Percentiles rank a stretch among this genome's conserved stretches.
These are phyloP conservation scores for Aegithalos caudatus DNA, from an alignment of 2,113 vertebrate genomes.

Conservation along the genomic window DNA sequence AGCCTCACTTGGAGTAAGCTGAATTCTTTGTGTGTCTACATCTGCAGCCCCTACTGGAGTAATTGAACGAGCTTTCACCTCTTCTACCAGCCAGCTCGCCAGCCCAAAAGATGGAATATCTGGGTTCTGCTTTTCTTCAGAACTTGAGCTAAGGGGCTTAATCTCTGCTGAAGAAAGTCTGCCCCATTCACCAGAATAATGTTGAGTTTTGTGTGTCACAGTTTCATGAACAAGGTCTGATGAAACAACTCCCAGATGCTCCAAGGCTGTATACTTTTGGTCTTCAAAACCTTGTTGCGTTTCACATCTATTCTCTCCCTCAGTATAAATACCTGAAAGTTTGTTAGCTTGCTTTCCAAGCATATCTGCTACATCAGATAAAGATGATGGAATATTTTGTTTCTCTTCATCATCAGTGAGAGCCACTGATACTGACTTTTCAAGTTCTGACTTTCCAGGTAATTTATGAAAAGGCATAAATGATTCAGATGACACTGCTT, in stretches of 20 bases:
- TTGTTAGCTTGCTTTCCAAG: neutral
- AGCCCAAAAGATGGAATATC: neutral
- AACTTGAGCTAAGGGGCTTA: neutral
- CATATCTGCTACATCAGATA: neutral
- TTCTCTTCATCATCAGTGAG: slow-evolving; percentile 18
- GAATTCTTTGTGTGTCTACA: neutral
- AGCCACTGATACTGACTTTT: neutral
- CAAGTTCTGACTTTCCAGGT: neutral
- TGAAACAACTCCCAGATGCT: neutral
- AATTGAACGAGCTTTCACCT: neutral
- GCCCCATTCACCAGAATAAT: neutral
- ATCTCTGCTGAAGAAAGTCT: neutral
- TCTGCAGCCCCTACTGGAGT: neutral
- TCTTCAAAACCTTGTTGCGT: neutral
- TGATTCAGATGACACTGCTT: neutral
- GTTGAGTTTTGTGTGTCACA: neutral
- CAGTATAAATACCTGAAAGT: neutral
- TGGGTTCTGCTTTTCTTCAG: slow-evolving; percentile 9
- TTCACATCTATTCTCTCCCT: neutral
- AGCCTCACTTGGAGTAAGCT: neutral
- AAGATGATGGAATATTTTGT: neutral
- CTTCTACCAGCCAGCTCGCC: slow-evolving; percentile 17
- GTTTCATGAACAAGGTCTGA: neutral
- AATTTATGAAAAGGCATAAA: neutral
- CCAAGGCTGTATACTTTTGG: neutral